Evolutionary conservation across 2,797 vertebrate species (phyloP).

Genomic region (Acrossocheilus fasciatus): DNA sequence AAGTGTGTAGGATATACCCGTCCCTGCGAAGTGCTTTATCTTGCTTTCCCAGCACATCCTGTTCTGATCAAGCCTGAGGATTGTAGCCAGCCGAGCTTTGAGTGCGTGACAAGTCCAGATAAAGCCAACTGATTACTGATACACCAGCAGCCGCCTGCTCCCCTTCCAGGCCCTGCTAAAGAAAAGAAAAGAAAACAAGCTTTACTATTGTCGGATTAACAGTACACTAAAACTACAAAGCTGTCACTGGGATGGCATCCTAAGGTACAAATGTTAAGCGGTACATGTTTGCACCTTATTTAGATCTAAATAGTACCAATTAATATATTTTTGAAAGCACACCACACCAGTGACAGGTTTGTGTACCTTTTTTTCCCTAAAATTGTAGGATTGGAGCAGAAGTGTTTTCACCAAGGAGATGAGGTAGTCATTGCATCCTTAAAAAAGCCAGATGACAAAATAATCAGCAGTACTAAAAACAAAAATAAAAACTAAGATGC

Average conservation of each 20-base stretch:
- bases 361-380: not conserved
- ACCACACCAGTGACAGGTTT: not conserved
- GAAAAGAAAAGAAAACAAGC: conserved; percentile 43
- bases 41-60: conserved; percentile 75
- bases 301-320: not conserved
- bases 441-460: not conserved
- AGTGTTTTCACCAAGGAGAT: not conserved
- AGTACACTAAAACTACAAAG: not conserved
- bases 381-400: not conserved
- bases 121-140: conserved; percentile 68
- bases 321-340: not conserved
- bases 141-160: conserved; percentile 33
- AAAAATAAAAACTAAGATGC: not conserved
- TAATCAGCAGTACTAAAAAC: not conserved
- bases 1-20: conserved; percentile 69
- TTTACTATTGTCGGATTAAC: not conserved
- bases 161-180: conserved; percentile 30
- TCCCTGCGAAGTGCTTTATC: conserved; percentile 64
- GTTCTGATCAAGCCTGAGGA: conserved; percentile 66
- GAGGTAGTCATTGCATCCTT: not conserved
- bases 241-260: not conserved
- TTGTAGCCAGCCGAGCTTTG: conserved; percentile 64
- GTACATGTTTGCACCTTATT: not conserved
- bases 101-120: conserved; percentile 72
- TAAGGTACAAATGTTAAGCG: not conserved